Percentiles rank a stretch among this genome's conserved stretches.
phyloP scores from a whole-genome alignment of 2,888 invertebrate genomes.

The Erebia aethiops region DNA sequence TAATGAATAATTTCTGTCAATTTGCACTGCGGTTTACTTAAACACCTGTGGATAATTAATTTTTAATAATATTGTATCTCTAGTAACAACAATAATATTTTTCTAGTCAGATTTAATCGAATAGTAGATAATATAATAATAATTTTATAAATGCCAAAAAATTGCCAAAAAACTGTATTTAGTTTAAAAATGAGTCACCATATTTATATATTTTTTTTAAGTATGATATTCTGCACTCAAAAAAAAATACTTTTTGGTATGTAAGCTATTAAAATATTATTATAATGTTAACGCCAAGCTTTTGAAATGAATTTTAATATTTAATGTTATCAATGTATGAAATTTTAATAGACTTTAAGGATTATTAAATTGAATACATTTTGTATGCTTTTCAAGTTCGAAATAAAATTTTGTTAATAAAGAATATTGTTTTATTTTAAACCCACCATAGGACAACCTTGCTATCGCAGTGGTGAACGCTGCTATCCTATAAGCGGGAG shows the following conservation, averaged over 20 bases:
- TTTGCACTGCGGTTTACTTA: background rate
- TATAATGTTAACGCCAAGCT: constrained; percentile 16
- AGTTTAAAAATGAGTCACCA: background rate
- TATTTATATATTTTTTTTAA: too few species aligned
- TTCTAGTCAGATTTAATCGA: constrained; percentile 37
- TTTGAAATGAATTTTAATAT: constrained; percentile 24
- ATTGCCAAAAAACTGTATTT: constrained; percentile 33
- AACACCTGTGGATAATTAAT: background rate
- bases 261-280: constrained; percentile 13
- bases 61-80: background rate
- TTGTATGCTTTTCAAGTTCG: constrained; percentile 50
- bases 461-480: too few species aligned
- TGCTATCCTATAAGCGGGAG: too few species aligned
- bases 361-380: constrained; percentile 37
- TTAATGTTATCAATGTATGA: constrained; percentile 26
- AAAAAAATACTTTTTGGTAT: constrained; percentile 13
- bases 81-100: constrained; percentile 17
- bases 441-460: background rate
- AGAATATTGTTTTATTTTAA: constrained; percentile 42
- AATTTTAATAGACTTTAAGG: constrained; percentile 22
- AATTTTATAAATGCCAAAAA: constrained; percentile 22
- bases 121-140: background rate
- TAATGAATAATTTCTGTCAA: background rate
- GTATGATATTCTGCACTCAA: background rate
- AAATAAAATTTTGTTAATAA: constrained; percentile 49